Conservation (phyloP, 1,140 invertebrate genomes). For the Mercenaria mercenaria region DNA sequence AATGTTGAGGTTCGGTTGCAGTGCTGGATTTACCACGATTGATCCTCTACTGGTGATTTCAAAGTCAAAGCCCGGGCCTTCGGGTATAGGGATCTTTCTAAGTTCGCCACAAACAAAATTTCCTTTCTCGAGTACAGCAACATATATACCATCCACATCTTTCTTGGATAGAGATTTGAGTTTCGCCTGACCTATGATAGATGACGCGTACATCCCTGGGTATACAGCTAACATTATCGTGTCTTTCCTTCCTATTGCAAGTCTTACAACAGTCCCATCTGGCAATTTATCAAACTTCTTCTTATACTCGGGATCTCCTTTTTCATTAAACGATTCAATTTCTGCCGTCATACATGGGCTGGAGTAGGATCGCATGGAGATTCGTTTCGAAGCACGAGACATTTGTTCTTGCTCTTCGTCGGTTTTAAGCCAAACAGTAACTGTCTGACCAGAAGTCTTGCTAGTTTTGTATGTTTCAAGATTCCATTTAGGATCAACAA, state of each 20-base stretch:
- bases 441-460: slow-evolving; percentile 52
- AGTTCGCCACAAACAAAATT: slow-evolving; percentile 56
- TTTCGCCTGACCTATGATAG: slow-evolving; percentile 59
- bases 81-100: slow-evolving; percentile 56
- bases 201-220: slow-evolving; percentile 52
- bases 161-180: slow-evolving; percentile 55
- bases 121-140: slow-evolving; percentile 37
- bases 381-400: slow-evolving; percentile 50
- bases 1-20: slow-evolving; percentile 30
- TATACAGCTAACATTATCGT: slow-evolving; percentile 57
- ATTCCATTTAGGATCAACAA: slow-evolving; percentile 60
- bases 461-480: slow-evolving; percentile 54
- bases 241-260: slow-evolving; percentile 53
- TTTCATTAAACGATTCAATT: slow-evolving; percentile 56
- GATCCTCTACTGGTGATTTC: slow-evolving; percentile 35
- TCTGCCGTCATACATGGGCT: slow-evolving; percentile 27
- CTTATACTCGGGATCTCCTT: slow-evolving; percentile 47
- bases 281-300: slow-evolving; percentile 54
- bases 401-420: slow-evolving; percentile 54
- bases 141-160: slow-evolving; percentile 58
- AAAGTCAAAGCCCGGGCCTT: slow-evolving; percentile 64
- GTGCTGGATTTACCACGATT: slow-evolving; percentile 28
- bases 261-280: slow-evolving; percentile 50
- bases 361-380: slow-evolving; percentile 56
- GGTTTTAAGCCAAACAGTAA: slow-evolving; percentile 46